Base-by-base conservation (phyloP, 2,797 vertebrate species). In the Bryconaethiops microstoma region DNA sequence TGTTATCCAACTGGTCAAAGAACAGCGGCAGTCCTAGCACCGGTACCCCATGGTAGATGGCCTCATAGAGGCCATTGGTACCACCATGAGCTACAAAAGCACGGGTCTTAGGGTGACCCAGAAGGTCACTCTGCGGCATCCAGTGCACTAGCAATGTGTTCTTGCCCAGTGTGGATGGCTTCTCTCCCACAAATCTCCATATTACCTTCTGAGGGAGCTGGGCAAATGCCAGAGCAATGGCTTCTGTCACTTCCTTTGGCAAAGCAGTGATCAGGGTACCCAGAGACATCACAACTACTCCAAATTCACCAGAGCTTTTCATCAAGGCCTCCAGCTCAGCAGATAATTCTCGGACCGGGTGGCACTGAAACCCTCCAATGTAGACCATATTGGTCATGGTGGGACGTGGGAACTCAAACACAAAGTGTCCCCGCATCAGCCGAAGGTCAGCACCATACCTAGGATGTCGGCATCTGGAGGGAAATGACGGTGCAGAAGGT, bases 321-420 rank as follows among this genome's bases (percentile, higher is more conserved):
- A 45, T 45, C 6, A 45, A 45, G 42, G 42, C 42, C 42, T 45
- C 42, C 42, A 45, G 42, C 42, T 45, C 42, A 10, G 42, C 42
- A 45, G 42, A 5, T 10, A 45, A 10, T 10, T 45, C 42, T 45
- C 42, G 42, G 42, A 45, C 42, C 6, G 42, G 42, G 42, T 45
- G 42, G 42, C 42, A 45, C 42, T 45, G 42, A 45, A 45, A 45
- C 42, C 42, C 42, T 7, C 42, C 42, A 5, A 45, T 45, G 42
- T 45, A 45, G 42, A 45, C 42, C 42, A 85, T 1, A 19, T 60
- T 60, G n/a, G 57, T 8, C 57, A 60, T 60, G 21, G 57, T 21
- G 19, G n/a, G 57, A 60, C 88, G 79, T 1, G 89, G 87, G 73
- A 87, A 90, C 68, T 89, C 88, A 7, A 90, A 85, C 2, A 89